Percentiles rank a stretch among this genome's conserved stretches.
Conservation (phyloP, 2,113 vertebrate species). For the Noctilio leporinus region DNA sequence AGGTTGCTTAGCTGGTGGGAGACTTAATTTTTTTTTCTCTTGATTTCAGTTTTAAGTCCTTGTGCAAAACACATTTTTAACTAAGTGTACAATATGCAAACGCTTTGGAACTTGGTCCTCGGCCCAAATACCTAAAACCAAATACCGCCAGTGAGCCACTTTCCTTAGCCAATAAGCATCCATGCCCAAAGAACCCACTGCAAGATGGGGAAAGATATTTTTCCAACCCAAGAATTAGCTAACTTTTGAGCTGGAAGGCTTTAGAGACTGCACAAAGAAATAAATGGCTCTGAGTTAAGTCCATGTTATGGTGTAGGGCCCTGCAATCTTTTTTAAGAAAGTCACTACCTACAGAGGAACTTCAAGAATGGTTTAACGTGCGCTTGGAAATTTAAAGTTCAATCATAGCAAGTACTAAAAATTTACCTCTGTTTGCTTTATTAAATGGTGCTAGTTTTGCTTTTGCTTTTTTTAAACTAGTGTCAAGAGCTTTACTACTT, state of each 20-base stretch:
- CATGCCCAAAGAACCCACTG: slow-evolving; percentile 19
- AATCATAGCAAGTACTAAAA: not conserved
- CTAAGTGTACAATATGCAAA: not conserved
- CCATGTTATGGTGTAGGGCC: too few relatives aligned
- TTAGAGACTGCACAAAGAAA: not conserved
- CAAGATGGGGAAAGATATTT: slow-evolving; percentile 9
- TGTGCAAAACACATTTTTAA: slow-evolving; percentile 50
- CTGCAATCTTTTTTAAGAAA: not conserved
- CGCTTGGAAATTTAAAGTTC: not conserved
- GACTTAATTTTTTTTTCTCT: not conserved
- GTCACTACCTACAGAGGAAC: not conserved
- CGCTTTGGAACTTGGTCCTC: not conserved
- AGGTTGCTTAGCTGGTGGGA: not conserved
- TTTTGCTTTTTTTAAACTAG: not conserved
- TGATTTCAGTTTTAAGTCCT: slow-evolving; percentile 41
- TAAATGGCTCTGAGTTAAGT: not conserved
- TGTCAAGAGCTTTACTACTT: not conserved
- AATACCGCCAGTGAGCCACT: not conserved
- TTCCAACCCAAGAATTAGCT: not conserved
- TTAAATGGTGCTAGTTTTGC: not conserved
- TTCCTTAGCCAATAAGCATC: slow-evolving; percentile 18
- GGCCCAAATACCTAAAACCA: slow-evolving; percentile 27
- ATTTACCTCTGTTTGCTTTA: not conserved
- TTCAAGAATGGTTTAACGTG: not conserved
- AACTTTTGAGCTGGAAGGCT: slow-evolving; percentile 10